Evolutionary conservation across 2,888 invertebrate species (phyloP), one percentile per base, ranked within the genome.

Genomic region (Caenorhabditis sp.): DNA sequence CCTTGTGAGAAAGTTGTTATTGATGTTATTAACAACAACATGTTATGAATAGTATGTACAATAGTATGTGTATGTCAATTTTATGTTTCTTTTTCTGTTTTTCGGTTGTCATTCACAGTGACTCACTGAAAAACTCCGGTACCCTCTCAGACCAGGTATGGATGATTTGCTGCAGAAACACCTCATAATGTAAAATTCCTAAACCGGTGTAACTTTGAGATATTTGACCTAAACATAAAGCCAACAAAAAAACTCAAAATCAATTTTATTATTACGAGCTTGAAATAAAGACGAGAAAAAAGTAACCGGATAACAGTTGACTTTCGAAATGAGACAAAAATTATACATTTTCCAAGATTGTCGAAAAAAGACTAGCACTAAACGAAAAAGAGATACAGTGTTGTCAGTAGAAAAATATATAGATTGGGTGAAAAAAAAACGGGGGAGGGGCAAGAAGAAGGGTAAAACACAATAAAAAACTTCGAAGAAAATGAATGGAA

Each of bases 371-470:
- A 43, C 43, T 43, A 43, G 43, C 43, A 43, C 43, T 43, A 43
- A 43, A 43, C 43, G 63, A 60, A 60, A 57, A 26, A 60, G 69
- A 65, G 69, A 69, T 69, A 61, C 69, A 37, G 60, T 43, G 61
- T 64, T 58, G 4, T 10, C 58, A 43, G 31, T 24, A 36, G 62
- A 70, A 58, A 51, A 36, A 61, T 55, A 53, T 69, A 12, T 26
- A 62, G 6, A 24, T 26, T 26, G 53, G 27, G 21, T 49, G 49
- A 19, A 37, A 50, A 12, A 26, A 68, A 65, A 68, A 72, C 61
- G 65, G 58, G 62, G 24, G 24, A n/a, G 17, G 58, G 69, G 69
- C 69, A 70, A 70, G 69, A 70, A 58, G 4, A 62, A 59, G 43
- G 43, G 43, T 10, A 14, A 17, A 43, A 43, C 14, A 43, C 43